Conservation (phyloP, 2,113 vertebrate species). For the Myiopsitta monachus region DNA sequence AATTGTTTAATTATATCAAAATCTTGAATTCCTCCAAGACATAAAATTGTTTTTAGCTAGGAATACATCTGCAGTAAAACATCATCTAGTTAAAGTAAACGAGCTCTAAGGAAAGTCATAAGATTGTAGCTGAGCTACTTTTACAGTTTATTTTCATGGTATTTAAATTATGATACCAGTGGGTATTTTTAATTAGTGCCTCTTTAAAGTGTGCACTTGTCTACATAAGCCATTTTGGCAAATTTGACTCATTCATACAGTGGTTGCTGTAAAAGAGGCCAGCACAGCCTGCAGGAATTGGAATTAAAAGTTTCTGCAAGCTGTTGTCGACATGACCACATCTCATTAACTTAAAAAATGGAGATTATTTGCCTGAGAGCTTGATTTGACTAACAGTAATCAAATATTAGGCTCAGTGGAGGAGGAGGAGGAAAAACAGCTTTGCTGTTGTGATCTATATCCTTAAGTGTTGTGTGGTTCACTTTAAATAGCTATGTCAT, state of each 20-base stretch:
- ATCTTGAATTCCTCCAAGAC: constrained; percentile 74
- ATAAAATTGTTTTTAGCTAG: constrained; percentile 68
- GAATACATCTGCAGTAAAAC: constrained; percentile 64
- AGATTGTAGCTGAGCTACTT: constrained; percentile 74
- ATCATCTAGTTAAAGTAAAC: constrained; percentile 71
- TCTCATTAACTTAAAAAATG: constrained; percentile 84
- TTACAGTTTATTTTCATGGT: constrained; percentile 82
- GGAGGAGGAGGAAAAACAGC: constrained; percentile 44
- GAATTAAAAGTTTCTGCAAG: constrained; percentile 83
- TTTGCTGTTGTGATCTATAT: constrained; percentile 70
- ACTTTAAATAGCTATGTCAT: constrained; percentile 75
- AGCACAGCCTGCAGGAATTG: constrained; percentile 81
- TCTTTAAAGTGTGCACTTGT: constrained; percentile 79
- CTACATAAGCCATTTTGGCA: constrained; percentile 83
- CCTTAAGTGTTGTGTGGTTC: constrained; percentile 68
- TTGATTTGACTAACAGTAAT: constrained; percentile 83
- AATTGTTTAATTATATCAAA: constrained; percentile 75
- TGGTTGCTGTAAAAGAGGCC: constrained; percentile 80
- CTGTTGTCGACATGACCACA: constrained; percentile 82
- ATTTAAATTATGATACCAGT: constrained; percentile 84
- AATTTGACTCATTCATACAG: constrained; percentile 79
- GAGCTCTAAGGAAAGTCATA: constrained; percentile 68
- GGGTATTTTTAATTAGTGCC: constrained; percentile 83
- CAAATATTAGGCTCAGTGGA: constrained; percentile 77
- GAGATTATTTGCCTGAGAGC: constrained; percentile 83